Evolutionary conservation across 2,888 invertebrate species (phyloP), one percentile per base, ranked within the genome.

Genomic region (Ptilodon capucinus): DNA sequence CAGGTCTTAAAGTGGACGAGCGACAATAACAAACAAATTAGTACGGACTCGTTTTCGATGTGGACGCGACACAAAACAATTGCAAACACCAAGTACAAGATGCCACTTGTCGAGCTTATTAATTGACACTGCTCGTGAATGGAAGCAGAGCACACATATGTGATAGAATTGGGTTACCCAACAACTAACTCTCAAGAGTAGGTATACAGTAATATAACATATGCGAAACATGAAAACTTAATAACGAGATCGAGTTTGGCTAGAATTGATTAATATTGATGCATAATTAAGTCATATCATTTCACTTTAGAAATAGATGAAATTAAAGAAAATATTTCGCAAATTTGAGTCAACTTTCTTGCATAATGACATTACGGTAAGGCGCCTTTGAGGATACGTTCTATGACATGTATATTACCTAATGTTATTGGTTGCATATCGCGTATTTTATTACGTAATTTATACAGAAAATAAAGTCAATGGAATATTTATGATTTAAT

Each of bases 301-400:
- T 52, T 44, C 28, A 34, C 9, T 54, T 48, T 49, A 30, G 44
- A 55, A 49, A 54, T 16, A 49, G 42, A 32, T 51, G 54, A 56
- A 57, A 47, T 40, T 46, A 51, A 40, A 42, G 35, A 59, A 54
- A 61, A 54, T n/a, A 59, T 62, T 40, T 59, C 44, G 50, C 54
- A 62, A 62, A 54, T 57, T 62, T 58, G 58, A 57, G 59, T 52
- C 59, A 58, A 68, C 62, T 57, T 56, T 55, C 57, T 83, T 81
- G 74, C 76, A 68, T 77, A 84, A 82, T 62, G 42, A 64, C 64
- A 68, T 64, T 71, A 75, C 76, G 71, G 72, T 75, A 70, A 76
- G 73, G 74, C 76, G 73, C 69, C 71, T 77, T 78, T 70, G 71
- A 80, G 81, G 77, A 80, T 79, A 74, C 65, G 71, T 71, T 54